Evolutionary conservation across 1,140 invertebrate species (phyloP).

Genomic region (Zaprionus gabonicus): DNA sequence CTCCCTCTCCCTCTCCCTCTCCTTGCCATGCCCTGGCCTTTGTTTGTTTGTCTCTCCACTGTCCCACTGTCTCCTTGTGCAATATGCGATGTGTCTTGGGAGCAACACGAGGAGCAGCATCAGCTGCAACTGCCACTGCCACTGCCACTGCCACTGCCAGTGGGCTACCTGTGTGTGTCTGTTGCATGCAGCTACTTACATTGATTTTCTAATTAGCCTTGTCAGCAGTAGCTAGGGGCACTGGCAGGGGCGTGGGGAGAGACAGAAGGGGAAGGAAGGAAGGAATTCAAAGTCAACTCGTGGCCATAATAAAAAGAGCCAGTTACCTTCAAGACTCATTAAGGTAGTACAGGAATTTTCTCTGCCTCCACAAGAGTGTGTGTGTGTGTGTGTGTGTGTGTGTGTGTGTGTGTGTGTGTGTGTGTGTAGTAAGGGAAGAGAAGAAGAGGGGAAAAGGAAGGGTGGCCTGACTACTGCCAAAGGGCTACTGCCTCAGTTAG

Average conservation of each 20-base stretch:
- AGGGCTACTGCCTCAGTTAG: slow-evolving; percentile 53
- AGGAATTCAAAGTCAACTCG: slow-evolving; percentile 71
- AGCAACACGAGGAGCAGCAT: neutral
- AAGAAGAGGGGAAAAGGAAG: neutral
- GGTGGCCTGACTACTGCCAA: slow-evolving; percentile 21
- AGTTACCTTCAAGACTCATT: slow-evolving; percentile 81
- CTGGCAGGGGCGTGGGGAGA: neutral
- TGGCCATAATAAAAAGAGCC: slow-evolving; percentile 76
- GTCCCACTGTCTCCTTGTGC: slow-evolving; percentile 55
- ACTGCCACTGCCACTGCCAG: neutral
- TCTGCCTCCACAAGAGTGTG: neutral
- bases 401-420: neutral
- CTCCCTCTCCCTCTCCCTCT: neutral
- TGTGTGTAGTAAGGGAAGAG: neutral
- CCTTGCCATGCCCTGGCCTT: slow-evolving; percentile 27
- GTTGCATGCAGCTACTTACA: slow-evolving; percentile 55
- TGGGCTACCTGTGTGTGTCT: neutral
- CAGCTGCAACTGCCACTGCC: slow-evolving; percentile 1
- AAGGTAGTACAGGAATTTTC: slow-evolving; percentile 66
- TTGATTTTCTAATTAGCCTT: slow-evolving; percentile 76
- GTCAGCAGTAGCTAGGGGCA: slow-evolving; percentile 31
- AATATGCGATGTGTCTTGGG: slow-evolving; percentile 72
- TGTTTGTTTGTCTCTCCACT: slow-evolving; percentile 33
- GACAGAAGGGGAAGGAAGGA: slow-evolving; percentile 23
- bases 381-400: neutral